A percentile compares a stretch with the other conserved stretches of the same genome.
Conservation (phyloP, 53 echinoderm and acorn worm genomes). For the Apostichopus leukothele region DNA sequence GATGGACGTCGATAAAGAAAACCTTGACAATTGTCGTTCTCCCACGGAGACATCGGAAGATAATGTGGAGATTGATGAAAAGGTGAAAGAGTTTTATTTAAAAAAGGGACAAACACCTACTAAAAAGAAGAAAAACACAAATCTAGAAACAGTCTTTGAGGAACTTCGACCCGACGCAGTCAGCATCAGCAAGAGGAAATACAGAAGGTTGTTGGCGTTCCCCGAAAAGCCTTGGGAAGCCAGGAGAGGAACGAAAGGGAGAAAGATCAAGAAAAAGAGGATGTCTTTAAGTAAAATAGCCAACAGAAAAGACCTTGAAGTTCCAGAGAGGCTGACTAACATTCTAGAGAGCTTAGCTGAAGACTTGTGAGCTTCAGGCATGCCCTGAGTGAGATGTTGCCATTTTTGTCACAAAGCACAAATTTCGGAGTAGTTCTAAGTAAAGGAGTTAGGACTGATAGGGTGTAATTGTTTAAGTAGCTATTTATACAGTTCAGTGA, state of each 20-base stretch:
- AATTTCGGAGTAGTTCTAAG: neutral
- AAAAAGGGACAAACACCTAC: constrained; percentile 21
- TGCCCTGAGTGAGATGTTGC: neutral
- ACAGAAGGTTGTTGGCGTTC: constrained; percentile 15
- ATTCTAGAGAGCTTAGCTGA: constrained; percentile 14
- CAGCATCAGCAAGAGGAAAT: constrained; percentile 10
- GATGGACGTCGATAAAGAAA: neutral
- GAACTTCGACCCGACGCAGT: neutral
- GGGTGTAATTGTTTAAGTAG: too few species aligned
- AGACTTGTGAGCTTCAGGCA: neutral
- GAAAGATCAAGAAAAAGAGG: constrained; percentile 13
- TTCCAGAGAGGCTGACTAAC: constrained; percentile 7
- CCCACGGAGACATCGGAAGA: neutral
- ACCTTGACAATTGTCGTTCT: neutral
- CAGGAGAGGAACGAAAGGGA: neutral
- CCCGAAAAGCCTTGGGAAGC: constrained; percentile 40
- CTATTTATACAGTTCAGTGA: too few species aligned
- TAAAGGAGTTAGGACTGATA: too few species aligned
- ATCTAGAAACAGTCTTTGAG: constrained; percentile 39
- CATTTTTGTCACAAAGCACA: neutral
- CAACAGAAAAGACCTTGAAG: constrained; percentile 4
- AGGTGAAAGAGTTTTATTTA: constrained; percentile 29
- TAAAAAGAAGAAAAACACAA: constrained; percentile 24
- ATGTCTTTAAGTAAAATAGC: constrained; percentile 14
- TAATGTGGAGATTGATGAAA: constrained; percentile 1